Conservation (phyloP, 2,797 vertebrate genomes). For the Bovichtus diacanthus region DNA sequence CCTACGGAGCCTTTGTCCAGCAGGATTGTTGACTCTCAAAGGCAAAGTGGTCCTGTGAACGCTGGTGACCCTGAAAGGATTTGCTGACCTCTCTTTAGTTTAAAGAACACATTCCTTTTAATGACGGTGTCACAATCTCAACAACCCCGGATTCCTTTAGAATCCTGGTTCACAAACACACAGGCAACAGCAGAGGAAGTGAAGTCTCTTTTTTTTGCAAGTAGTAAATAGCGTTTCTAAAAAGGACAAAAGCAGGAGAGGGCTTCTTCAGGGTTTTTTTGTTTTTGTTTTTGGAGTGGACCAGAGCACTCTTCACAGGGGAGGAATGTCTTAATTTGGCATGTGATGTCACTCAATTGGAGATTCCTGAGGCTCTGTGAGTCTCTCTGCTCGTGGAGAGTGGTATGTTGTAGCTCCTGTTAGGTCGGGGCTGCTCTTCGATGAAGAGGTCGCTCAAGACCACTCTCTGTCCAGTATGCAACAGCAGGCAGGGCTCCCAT, state of each 20-base stretch:
- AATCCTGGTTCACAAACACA: neutral
- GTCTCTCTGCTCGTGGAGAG: neutral
- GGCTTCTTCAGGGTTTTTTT: neutral
- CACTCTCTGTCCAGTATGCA: slow-evolving; percentile 25
- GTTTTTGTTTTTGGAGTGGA: neutral
- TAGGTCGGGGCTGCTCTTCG: slow-evolving; percentile 8
- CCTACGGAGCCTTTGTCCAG: neutral
- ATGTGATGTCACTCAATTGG: slow-evolving; percentile 1
- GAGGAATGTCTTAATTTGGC: slow-evolving; percentile 18
- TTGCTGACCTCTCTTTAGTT: slow-evolving; percentile 19
- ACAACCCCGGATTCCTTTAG: neutral
- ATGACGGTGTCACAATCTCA: neutral
- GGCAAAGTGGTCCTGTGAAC: neutral
- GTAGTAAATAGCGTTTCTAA: slow-evolving; percentile 17
- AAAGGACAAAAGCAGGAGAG: slow-evolving; percentile 8
- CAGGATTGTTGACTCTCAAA: neutral
- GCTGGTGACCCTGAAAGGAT: neutral
- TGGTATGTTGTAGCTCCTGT: slow-evolving; percentile 7
- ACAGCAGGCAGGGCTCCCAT: slow-evolving; percentile 24
- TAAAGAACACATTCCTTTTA: slow-evolving; percentile 6
- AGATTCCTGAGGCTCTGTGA: slow-evolving; percentile 12
- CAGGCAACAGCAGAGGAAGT: slow-evolving; percentile 3
- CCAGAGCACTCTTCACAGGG: neutral
- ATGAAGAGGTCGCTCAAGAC: slow-evolving; percentile 32
- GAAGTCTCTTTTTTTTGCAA: slow-evolving; percentile 2